Base-by-base conservation (phyloP, 1,140 invertebrate genomes). In the Lepidurus couesii region DNA sequence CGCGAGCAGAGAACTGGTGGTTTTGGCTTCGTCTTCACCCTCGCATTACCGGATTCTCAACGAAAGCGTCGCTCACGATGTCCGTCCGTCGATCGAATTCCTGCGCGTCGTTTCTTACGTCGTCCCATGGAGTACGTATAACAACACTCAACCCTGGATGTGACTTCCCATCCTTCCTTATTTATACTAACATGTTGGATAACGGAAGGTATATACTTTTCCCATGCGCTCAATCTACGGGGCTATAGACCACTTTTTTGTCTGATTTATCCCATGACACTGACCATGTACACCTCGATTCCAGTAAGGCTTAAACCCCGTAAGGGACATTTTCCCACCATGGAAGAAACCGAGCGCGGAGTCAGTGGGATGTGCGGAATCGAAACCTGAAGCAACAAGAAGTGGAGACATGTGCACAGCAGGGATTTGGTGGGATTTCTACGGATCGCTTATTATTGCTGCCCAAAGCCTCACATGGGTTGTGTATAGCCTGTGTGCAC, bases 41-140 rank as follows among this genome's bases (percentile, higher is more conserved):
- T 21, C 21, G 21, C n/a, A 13, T n/a, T 65, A 65, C 13, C 53
- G n/a, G n/a, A 21, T 65, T 9, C 53, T 65, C 21, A 13, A 21
- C 21, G 53, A 65, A n/a, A 65, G 53, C 53, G 53, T 65, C 53
- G 53, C 53, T 65, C 53, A 65, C 53, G 21, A 65, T 13, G 53
- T 47, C 16, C 4, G 45, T 65, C 6, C 34, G 34, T 21, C 53
- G 53, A 65, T 65, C 53, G 53, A 65, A 65, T 65, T 65, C 53
- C 53, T 65, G 53, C 53, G 53, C 53, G 53, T 65, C 53, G n/a
- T 65, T 65, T 7, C 53, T 65, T 65, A 65, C 53, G 13, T 65
- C 21, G 53, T 7, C 53, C 53, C 53, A 16, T 7, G 16, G 16
- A n/a, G 21, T 65, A 13, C 21, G 9, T 9, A 13, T 9, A 13